Evolutionary conservation across 2,797 vertebrate species (phyloP), one percentile per base, ranked within the genome.

Genomic region (Scleropages formosus): DNA sequence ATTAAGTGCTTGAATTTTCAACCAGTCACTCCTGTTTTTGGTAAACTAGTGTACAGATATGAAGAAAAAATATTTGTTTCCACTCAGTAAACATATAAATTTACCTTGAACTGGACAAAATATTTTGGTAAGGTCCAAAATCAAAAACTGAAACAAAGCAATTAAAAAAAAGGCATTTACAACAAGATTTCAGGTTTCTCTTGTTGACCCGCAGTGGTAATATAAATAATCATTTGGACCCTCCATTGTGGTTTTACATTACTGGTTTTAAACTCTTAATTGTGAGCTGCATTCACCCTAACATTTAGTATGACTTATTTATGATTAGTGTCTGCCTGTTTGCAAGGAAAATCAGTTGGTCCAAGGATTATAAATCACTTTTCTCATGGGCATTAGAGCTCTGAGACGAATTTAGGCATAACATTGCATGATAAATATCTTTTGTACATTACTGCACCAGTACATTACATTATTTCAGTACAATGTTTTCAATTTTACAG

Each of bases 81-180:
- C 87, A 92, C 94, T 94, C 93, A 87, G 94, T 95, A 88, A 79
- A 89, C 92, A 93, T 90, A 92, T 93, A 94, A 94, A 93, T 93
- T 92, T 92, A 89, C 88, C 91, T 90, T 91, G 93, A 92, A 92
- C 90, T 91, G 90, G 92, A 90, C 90, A 89, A 93, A 93, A 91
- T 89, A 91, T 90, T 92, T 90, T 89, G 90, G 92, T 90, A 89
- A 88, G 89, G 88, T 89, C 89, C 89, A 89, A 90, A 85, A 88
- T 87, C 85, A 86, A 75, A 89, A 82, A 84, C 88, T 90, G 39
- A 63, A 78, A 78, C 77, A 92, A 91, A 90, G 90, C 88, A 85
- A 85, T 81, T 84, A 89, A 90, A 91, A 90, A 90, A 92, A 72
- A 73, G 10, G 8, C 10, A 16, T n/a, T 61, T 61, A 64, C 89